These are phyloP conservation scores for Uropsilus gracilis DNA, from an alignment of 2,113 vertebrate species.

Conservation along the genomic window DNA sequence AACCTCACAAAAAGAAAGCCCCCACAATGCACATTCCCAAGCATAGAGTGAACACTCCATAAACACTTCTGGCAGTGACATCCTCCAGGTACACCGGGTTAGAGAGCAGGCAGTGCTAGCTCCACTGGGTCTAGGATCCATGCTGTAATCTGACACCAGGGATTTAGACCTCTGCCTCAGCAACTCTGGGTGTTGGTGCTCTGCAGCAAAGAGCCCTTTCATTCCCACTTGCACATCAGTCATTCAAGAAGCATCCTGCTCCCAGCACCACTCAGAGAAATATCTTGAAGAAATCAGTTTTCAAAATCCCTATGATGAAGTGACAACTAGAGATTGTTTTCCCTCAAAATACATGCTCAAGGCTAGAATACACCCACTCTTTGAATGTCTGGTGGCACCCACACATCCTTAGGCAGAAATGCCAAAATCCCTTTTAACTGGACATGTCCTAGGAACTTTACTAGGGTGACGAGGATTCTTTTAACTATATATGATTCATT, in stretches of 20 bases:
- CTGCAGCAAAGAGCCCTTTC: constrained; percentile 59
- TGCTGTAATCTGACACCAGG: constrained; percentile 57
- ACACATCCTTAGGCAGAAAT: constrained; percentile 5
- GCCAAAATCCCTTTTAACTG: not conserved
- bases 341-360: not conserved
- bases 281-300: not conserved
- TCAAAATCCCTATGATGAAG: not conserved
- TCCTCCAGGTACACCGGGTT: constrained; percentile 54
- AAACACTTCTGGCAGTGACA: constrained; percentile 46
- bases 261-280: not conserved
- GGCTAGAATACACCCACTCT: not conserved
- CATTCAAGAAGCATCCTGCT: constrained; percentile 29
- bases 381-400: not conserved
- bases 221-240: not conserved
- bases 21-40: not conserved
- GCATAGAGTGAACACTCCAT: not conserved
- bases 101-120: not conserved
- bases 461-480: not conserved
- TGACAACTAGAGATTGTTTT: not conserved
- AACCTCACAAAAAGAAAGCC: not conserved
- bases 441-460: not conserved
- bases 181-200: not conserved
- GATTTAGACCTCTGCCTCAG: constrained; percentile 13
- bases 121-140: not conserved
- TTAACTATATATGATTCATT: not conserved